Conservation (phyloP, 2,888 invertebrate genomes). For the Julus scandinavius region DNA sequence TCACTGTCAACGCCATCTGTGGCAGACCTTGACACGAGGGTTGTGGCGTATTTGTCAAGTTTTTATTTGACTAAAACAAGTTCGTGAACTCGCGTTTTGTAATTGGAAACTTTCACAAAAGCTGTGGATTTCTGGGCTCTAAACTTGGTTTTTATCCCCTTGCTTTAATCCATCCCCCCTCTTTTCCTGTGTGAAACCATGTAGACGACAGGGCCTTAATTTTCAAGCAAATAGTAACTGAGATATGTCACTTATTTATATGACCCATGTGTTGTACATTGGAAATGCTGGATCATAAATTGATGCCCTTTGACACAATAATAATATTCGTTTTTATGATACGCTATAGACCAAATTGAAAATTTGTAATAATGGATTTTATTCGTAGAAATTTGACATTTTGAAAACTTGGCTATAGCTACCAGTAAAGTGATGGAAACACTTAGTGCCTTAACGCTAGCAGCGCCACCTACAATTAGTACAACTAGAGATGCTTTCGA, state of each 20-base stretch:
- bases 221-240: slow-evolving; percentile 3
- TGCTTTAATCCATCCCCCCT: neutral
- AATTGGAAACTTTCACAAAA: neutral
- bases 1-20: slow-evolving; percentile 3
- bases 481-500: too few relatives aligned
- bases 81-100: neutral
- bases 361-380: too few relatives aligned
- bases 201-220: neutral
- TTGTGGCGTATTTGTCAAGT: neutral
- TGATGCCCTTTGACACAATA: neutral
- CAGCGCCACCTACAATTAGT: too few relatives aligned
- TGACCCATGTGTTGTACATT: neutral
- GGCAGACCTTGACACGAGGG: slow-evolving; percentile 6
- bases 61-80: neutral
- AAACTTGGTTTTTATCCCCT: neutral
- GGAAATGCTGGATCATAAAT: neutral
- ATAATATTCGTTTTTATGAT: too few relatives aligned
- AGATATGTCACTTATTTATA: neutral
- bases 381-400: too few relatives aligned
- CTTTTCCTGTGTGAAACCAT: neutral
- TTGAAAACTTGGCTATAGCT: too few relatives aligned
- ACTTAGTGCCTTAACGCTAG: too few relatives aligned
- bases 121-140: neutral
- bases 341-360: too few relatives aligned
- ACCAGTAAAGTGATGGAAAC: too few relatives aligned